These are phyloP conservation scores for Scaptomyza montana DNA, from an alignment of 1,140 invertebrate species.

Conservation along the genomic window DNA sequence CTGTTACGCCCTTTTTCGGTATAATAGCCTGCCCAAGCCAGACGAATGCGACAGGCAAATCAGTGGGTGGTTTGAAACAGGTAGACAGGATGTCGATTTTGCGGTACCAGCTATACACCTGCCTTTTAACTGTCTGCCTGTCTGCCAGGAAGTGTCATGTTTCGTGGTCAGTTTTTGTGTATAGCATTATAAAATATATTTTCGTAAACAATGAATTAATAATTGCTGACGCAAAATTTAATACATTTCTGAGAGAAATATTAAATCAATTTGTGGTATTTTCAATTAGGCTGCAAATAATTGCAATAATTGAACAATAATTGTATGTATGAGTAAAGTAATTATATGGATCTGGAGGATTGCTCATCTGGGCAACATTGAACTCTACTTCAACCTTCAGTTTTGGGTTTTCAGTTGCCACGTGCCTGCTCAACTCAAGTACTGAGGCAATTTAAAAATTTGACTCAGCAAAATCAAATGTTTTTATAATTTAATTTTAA, in stretches of 20 bases:
- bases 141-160: conserved; percentile 30
- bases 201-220: conserved; percentile 17
- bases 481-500: conserved; percentile 67
- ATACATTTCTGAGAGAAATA: background rate
- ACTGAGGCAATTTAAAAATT: conserved; percentile 33
- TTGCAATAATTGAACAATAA: conserved; percentile 1
- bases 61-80: conserved; percentile 1
- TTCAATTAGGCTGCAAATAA: conserved; percentile 7
- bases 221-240: conserved; percentile 14
- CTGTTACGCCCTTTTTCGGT: too few species aligned
- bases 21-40: background rate
- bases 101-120: background rate
- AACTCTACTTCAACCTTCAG: background rate
- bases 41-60: conserved; percentile 13
- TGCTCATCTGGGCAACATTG: too few species aligned
- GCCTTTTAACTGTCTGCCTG: background rate
- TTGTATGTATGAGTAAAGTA: too few species aligned
- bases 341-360: background rate
- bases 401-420: conserved; percentile 10
- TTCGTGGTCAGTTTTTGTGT: background rate
- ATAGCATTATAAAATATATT: conserved; percentile 3
- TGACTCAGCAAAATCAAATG: conserved; percentile 31
- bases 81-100: conserved; percentile 3
- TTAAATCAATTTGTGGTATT: conserved; percentile 1
- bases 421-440: conserved; percentile 37